Conservation (phyloP, 2,113 vertebrate genomes). For the Anhinga anhinga region DNA sequence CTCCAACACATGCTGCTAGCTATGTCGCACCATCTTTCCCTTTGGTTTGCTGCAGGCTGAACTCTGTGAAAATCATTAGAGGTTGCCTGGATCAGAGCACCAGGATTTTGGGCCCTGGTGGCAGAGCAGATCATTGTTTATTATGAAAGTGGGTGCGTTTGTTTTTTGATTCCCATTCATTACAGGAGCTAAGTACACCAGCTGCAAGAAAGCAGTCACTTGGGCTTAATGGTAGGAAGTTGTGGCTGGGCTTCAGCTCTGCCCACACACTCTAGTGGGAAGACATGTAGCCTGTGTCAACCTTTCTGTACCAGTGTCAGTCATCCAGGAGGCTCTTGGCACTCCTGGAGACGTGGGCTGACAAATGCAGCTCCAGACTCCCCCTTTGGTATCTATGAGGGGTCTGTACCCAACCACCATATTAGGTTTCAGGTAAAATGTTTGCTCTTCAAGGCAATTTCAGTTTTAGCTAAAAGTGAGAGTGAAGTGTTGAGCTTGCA, state of each 20-base stretch:
- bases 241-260: background rate
- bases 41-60: background rate
- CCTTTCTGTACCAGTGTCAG: background rate
- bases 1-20: background rate
- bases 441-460: background rate
- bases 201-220: background rate
- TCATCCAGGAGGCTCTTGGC: background rate
- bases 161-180: background rate
- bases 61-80: background rate
- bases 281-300: background rate
- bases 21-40: background rate
- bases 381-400: background rate
- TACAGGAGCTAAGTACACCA: background rate
- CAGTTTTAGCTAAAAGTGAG: background rate
- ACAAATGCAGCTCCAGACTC: background rate
- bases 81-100: background rate
- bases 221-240: background rate
- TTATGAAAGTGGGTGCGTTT: background rate
- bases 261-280: background rate
- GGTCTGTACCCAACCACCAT: background rate
- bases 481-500: background rate
- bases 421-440: background rate
- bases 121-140: background rate
- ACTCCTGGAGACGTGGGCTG: background rate
- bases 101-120: background rate